A percentile compares a stretch with the other conserved stretches of the same genome.
These are phyloP conservation scores for Gymnocheta viridis DNA, from an alignment of 2,888 invertebrate species.

Conservation along the genomic window DNA sequence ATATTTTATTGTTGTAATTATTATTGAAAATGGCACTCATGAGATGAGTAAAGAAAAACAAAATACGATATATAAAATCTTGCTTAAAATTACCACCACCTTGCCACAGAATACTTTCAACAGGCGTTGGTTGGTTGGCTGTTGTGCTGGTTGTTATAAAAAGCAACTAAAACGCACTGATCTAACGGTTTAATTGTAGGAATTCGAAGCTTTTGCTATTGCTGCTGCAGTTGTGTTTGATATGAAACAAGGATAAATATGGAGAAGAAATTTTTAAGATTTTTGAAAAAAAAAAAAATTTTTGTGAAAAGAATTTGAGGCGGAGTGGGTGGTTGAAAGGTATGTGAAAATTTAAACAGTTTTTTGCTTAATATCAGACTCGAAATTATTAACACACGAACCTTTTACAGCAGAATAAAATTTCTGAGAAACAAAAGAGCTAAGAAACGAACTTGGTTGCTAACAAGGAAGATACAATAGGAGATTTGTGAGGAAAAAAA, in stretches of 20 bases:
- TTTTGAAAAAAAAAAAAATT: too few relatives aligned
- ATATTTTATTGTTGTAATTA: conserved; percentile 49
- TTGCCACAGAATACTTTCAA: not conserved
- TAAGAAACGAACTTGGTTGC: conserved; percentile 12
- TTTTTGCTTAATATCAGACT: not conserved
- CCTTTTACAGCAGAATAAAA: not conserved
- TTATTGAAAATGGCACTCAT: conserved; percentile 56
- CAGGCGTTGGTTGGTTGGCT: conserved; percentile 35
- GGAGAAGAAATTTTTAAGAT: conserved; percentile 9
- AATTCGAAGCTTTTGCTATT: conserved; percentile 26
- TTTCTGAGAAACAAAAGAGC: conserved; percentile 32
- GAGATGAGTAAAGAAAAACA: conserved; percentile 31
- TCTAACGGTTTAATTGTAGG: conserved; percentile 54
- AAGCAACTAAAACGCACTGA: conserved; percentile 22
- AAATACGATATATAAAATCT: conserved; percentile 12
- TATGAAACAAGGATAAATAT: conserved; percentile 28
- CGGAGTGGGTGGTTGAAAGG: not conserved
- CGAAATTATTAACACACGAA: not conserved
- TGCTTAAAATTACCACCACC: conserved; percentile 30
- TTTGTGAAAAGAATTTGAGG: not conserved
- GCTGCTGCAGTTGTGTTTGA: conserved; percentile 18
- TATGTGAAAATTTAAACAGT: not conserved
- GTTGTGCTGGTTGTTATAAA: not conserved
- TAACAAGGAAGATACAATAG: not conserved
- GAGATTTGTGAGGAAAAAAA: not conserved